Base-by-base conservation (phyloP, 2,888 invertebrate species). In the Caenorhabditis uteleia region DNA sequence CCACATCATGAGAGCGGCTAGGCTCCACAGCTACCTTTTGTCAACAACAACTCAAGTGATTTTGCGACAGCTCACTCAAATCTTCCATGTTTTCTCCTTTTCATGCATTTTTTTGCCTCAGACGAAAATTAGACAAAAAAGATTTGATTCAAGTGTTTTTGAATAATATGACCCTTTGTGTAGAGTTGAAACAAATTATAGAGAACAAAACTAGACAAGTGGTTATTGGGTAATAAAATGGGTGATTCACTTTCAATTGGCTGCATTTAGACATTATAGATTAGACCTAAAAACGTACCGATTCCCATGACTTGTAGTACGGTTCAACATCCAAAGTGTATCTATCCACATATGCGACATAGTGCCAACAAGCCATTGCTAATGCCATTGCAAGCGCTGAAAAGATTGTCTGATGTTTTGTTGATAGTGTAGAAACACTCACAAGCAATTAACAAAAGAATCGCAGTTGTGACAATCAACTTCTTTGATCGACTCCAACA, bases 401-500 rank as follows among this genome's bases (percentile, higher is more conserved):
- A 64, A 64, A 44, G 16, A 33, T 10, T 48, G n/a, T n/a, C 8
- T 20, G n/a, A 18, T 42, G 26, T 23, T 26, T 34, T 23, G 27
- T 12, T 26, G 2, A 29, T 6, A n/a, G 12, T n/a, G 7, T 18
- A 14, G 23, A 8, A 12, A 33, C 21, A 88, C 90, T 89, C 85
- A 92, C 92, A 91, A 79, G 92, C 90, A 68, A 92, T 87, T 50
- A 92, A 88, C 89, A 92, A 91, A 48, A 92, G 87, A 76, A 94
- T 91, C 27, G 93, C 93, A 4, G 94, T 94, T 48, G 92, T 91
- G 26, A 93, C 92, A 79, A 94, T 91, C 84, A 93, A 92, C 72
- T 92, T 92, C 8, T 93, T 91, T 46, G 93, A 93, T 77, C 95
- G 88, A 85, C 92, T 90, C 93, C 95, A 97, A 85, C 95, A 97